Base-by-base conservation (phyloP, 2,888 invertebrate genomes). In the Phyllotreta cruciferae region DNA sequence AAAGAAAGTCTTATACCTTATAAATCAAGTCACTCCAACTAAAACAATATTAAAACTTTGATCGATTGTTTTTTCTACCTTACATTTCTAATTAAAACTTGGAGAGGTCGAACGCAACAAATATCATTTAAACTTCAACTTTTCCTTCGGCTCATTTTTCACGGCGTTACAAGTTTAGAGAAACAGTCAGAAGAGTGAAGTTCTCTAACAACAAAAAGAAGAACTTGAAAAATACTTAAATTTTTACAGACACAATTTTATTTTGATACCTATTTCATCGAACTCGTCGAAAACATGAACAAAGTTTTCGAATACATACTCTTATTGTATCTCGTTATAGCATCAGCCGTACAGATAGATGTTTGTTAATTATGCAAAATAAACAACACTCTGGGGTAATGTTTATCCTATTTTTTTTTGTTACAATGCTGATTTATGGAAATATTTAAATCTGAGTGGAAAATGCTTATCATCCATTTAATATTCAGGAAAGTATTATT, bases 1-100 rank as follows among this genome's bases (percentile, higher is more conserved):
- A 41, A 41, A 41, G 1, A 4, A 41, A 41, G n/a, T 3, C 9
- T n/a, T 9, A 41, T 10, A 41, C 4, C n/a, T 41, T 9, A 41
- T 41, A 41, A 10, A n/a, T n/a, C 41, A 41, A 41, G 6, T n/a
- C 9, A 41, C 9, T 41, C n/a, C 41, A n/a, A 41, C 10, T 6
- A 50, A 50, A 47, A 47, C 47, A 36, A 50, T 50, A 50, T 50
- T 50, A 50, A 50, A 50, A 50, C 14, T 50, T 47, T 35, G 36
- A 36, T 5, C 36, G 24, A 14, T 50, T 50, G 34, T 47, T 14
- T 47, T 7, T 44, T 44, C 11, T 11, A 50, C 50, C 50, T 34
- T 34, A 36, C 3, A 50, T 36, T 36, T 50, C 50, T 50, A 50
- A 50, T 50, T 50, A 50, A 50, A 50, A 50, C 36, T 50, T 50